A percentile compares a stretch with the other conserved stretches of the same genome.
Conservation (phyloP, 2,888 invertebrate genomes). For the Cephonodes hylas region DNA sequence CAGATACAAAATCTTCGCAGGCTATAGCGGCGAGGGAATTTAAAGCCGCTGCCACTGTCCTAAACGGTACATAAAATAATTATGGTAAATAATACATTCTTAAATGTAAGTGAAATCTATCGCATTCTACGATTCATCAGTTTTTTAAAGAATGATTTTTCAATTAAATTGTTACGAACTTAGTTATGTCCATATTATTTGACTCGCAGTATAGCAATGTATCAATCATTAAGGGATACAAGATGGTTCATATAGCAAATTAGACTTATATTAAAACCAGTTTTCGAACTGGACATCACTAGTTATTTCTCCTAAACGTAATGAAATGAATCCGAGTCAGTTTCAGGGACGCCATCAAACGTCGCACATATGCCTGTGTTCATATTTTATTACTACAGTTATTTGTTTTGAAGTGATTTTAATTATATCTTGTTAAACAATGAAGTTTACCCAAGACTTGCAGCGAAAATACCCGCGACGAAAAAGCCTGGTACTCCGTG, state of each 20-base stretch:
- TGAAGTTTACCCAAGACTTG: constrained; percentile 90
- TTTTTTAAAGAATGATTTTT: not conserved
- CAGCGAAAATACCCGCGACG: constrained; percentile 97
- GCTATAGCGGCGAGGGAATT: constrained; percentile 96
- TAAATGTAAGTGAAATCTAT: no score
- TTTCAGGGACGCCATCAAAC: constrained; percentile 38
- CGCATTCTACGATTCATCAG: no score
- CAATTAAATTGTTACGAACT: not conserved
- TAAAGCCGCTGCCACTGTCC: constrained; percentile 96
- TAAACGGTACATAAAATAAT: no score
- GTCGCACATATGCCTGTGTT: constrained; percentile 32
- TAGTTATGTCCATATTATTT: not conserved
- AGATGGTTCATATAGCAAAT: not conserved
- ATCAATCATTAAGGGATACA: not conserved
- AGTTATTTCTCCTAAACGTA: constrained; percentile 48
- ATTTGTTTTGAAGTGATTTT: not conserved
- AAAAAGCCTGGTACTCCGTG: constrained; percentile 94
- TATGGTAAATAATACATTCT: no score
- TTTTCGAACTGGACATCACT: constrained; percentile 62
- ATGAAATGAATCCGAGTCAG: constrained; percentile 45
- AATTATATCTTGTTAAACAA: not conserved
- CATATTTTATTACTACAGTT: not conserved
- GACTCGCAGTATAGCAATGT: no score
- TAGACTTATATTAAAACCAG: constrained; percentile 59
- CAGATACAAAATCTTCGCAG: constrained; percentile 91